Evolutionary conservation across 1,140 invertebrate species (phyloP).

Genomic region (Helicoverpa zea): DNA sequence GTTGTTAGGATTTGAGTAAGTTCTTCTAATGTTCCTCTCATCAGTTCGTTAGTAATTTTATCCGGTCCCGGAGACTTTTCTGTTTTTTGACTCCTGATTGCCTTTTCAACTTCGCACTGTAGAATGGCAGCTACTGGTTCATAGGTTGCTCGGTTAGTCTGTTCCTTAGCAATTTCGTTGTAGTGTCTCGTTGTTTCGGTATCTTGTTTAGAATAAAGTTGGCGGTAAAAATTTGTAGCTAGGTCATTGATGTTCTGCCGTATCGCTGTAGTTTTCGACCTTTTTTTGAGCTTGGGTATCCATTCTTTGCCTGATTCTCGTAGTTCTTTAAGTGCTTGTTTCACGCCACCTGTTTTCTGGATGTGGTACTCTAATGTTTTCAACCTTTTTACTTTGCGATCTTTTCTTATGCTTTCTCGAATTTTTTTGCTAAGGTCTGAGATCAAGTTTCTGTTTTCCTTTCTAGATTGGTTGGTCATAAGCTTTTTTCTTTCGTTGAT

Average conservation of each 20-base stretch:
- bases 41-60: neutral
- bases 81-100: neutral
- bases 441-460: neutral
- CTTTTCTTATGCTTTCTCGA: neutral
- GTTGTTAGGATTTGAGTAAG: neutral
- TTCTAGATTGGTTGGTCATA: neutral
- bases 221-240: neutral
- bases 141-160: neutral
- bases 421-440: neutral
- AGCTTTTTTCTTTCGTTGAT: neutral
- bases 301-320: slow-evolving; percentile 31
- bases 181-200: neutral
- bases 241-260: neutral
- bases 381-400: neutral
- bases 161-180: neutral
- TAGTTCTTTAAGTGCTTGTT: slow-evolving; percentile 43
- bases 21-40: neutral
- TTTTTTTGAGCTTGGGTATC: slow-evolving; percentile 38
- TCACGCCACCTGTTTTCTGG: slow-evolving; percentile 25
- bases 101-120: neutral
- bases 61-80: neutral
- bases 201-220: neutral
- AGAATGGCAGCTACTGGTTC: neutral
- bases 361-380: slow-evolving; percentile 4
- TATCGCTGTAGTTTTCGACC: neutral